A percentile compares a stretch with the other conserved stretches of the same genome.
phyloP scores from a whole-genome alignment of 1,140 invertebrate species.

The Drosophila quadrilineata region DNA sequence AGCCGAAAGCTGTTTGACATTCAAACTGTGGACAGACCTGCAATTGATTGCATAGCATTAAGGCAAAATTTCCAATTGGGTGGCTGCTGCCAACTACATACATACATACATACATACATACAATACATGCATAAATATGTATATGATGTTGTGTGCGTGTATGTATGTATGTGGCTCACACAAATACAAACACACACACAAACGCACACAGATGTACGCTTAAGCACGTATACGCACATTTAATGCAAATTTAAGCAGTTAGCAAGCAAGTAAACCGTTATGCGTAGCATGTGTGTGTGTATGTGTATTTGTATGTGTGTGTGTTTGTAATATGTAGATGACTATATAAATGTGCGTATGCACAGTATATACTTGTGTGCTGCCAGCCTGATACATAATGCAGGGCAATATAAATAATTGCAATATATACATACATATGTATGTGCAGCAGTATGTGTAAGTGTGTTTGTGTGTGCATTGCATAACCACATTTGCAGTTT shows the following conservation, averaged over 20 bases:
- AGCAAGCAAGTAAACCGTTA: conserved; percentile 76
- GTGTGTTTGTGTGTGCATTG: conserved; percentile 49
- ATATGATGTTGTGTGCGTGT: too few relatives aligned
- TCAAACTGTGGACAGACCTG: conserved; percentile 23
- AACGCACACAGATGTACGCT: conserved; percentile 20
- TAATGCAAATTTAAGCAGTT: conserved; percentile 79
- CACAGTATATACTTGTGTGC: conserved; percentile 31
- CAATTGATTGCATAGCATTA: conserved; percentile 56
- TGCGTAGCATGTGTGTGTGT: conserved; percentile 32
- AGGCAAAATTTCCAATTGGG: conserved; percentile 69
- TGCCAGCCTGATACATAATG: conserved; percentile 66
- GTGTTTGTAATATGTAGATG: conserved; percentile 9
- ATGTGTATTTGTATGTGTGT: not conserved
- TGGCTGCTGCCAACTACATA: conserved; percentile 24
- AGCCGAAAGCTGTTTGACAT: conserved; percentile 33
- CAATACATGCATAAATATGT: not conserved
- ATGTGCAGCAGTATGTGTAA: conserved; percentile 8
- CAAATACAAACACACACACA: not conserved
- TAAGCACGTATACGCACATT: conserved; percentile 60
- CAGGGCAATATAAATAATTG: conserved; percentile 77
- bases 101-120: conserved; percentile 4
- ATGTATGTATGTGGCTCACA: conserved; percentile 18
- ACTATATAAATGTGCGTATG: conserved; percentile 14
- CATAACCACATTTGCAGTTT: conserved; percentile 64
- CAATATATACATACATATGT: conserved; percentile 48